Percentiles rank a stretch among this genome's conserved stretches.
phyloP scores from a whole-genome alignment of 2,113 vertebrate genomes.

The Varanus salvator region DNA sequence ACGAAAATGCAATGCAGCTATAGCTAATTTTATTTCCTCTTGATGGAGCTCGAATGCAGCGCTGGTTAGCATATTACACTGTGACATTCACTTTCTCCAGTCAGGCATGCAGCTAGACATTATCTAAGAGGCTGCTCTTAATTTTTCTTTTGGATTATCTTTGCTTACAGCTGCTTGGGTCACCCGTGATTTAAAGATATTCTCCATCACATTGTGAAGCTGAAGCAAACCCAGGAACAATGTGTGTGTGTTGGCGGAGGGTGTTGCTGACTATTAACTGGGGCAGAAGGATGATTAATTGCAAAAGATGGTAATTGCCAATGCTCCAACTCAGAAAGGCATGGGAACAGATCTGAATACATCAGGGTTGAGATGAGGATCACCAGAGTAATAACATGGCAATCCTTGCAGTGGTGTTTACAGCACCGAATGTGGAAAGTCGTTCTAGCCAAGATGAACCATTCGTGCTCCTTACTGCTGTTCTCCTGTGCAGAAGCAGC shows the following conservation, averaged over 20 bases:
- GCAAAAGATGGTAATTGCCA: not conserved
- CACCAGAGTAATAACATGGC: not conserved
- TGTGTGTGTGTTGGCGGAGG: conserved; percentile 41
- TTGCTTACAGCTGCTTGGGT: conserved; percentile 75
- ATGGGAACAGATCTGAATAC: not conserved
- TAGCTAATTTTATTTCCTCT: conserved; percentile 56
- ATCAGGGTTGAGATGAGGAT: not conserved
- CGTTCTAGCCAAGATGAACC: too few relatives aligned
- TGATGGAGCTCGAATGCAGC: conserved; percentile 68
- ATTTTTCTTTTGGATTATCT: conserved; percentile 57
- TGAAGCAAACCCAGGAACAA: conserved; percentile 39
- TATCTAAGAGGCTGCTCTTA: conserved; percentile 50
- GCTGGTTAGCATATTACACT: conserved; percentile 20
- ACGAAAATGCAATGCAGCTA: conserved; percentile 5
- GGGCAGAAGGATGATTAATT: conserved; percentile 60
- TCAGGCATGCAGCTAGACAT: conserved; percentile 13
- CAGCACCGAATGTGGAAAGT: too few relatives aligned
- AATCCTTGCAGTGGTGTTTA: not conserved
- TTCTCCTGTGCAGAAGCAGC: too few relatives aligned
- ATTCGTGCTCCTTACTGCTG: too few relatives aligned
- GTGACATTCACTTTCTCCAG: conserved; percentile 26
- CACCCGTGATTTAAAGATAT: conserved; percentile 72
- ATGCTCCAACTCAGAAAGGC: not conserved
- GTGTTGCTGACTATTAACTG: conserved; percentile 72
- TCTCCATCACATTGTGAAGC: conserved; percentile 57